A percentile compares a stretch with the other conserved stretches of the same genome.
Conservation (phyloP, 1,140 invertebrate genomes). For the Chlorops oryzae region DNA sequence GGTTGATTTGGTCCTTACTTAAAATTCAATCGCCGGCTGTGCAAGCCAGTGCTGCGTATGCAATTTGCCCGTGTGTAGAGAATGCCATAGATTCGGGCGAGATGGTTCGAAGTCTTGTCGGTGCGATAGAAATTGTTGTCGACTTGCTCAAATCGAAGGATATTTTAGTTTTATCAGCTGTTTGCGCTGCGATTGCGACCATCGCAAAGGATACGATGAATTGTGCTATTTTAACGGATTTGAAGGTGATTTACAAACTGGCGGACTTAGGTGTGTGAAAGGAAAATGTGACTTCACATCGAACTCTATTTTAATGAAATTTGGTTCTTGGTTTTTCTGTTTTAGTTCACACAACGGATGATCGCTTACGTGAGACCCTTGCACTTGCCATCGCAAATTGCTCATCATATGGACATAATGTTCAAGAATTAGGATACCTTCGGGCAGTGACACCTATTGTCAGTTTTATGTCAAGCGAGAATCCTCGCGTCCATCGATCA, state of each 20-base stretch:
- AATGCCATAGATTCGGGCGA: constrained; percentile 76
- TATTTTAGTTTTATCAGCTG: constrained; percentile 67
- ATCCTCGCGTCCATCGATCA: constrained; percentile 67
- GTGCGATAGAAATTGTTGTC: constrained; percentile 80
- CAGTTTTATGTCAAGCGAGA: constrained; percentile 66
- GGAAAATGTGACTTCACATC: constrained; percentile 45
- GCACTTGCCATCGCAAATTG: constrained; percentile 86
- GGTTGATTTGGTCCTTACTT: constrained; percentile 83
- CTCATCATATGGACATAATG: constrained; percentile 72
- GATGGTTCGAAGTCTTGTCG: constrained; percentile 84
- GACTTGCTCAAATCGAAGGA: constrained; percentile 72
- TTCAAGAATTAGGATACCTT: constrained; percentile 71
- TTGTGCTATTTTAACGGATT: constrained; percentile 89
- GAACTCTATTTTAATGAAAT: not conserved
- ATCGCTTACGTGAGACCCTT: constrained; percentile 70
- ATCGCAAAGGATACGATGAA: constrained; percentile 84
- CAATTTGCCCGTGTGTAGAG: constrained; percentile 80
- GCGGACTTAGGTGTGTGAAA: too few species aligned
- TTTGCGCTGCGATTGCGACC: constrained; percentile 77
- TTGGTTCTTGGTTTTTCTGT: constrained; percentile 27
- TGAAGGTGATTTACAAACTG: constrained; percentile 82
- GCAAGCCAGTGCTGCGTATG: constrained; percentile 78
- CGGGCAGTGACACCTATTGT: constrained; percentile 79
- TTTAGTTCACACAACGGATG: constrained; percentile 65
- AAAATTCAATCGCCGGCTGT: constrained; percentile 73